Evolutionary conservation across 2,888 invertebrate species (phyloP), one percentile per base, ranked within the genome.

Genomic region (Yponomeuta sedellus): DNA sequence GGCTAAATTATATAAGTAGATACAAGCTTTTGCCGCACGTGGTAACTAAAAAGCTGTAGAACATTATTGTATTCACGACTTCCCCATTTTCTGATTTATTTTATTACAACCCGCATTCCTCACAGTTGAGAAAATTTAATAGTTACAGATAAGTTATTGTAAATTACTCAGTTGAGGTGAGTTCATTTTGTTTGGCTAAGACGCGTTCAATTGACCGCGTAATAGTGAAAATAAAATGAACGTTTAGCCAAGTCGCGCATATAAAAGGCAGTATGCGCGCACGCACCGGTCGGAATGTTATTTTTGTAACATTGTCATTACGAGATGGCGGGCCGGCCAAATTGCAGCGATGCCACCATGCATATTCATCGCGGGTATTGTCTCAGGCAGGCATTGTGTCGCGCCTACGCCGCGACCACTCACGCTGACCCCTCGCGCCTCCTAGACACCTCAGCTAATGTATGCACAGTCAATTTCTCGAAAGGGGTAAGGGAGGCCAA

Each of bases 221-320:
- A 52, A 16, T 52, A 12, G 16, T 52, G 12, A 52, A 52, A 52
- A 52, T 52, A 16, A 3, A 1, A 52, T 52, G 44, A 52, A 52
- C 1, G 16, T 8, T 52, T 16, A 52, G 44, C 16, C 16, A 52
- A 16, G 44, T 52, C 44, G 16, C 44, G 44, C 44, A 16, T 52
- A 16, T 52, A 52, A 52, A 16, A 52, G 44, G 44, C 44, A 16
- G 16, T 8, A 16, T 16, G 44, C 44, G 44, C 44, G 44, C 16
- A 16, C 44, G 44, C 44, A 52, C 44, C 34, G 44, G 12, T 52
- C 44, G 44, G 20, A 19, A 44, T 63, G 63, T 84, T 86, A 88
- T 88, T 87, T 88, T 84, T 81, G 86, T 85, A 84, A 83, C 89
- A 86, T 83, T 87, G 87, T 88, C 86, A 88, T 87, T 83, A 86